Conservation (phyloP, 2,797 vertebrate species). For the Neosilurus hyrtlii region DNA sequence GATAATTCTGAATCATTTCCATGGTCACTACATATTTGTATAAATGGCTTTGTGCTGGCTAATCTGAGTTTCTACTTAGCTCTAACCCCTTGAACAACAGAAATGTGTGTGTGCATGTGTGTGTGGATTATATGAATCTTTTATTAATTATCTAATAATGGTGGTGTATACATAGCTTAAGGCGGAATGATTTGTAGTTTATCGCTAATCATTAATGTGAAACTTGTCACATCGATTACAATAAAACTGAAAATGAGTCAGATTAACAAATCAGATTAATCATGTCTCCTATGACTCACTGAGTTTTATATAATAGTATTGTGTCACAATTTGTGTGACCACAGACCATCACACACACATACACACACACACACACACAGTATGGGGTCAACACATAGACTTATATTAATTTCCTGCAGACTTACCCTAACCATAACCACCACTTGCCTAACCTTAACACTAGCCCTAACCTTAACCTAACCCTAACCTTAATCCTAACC, state of each 20-base stretch:
- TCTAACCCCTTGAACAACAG: not conserved
- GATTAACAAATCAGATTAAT: not conserved
- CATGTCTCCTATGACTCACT: not conserved
- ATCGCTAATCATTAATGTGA: not conserved
- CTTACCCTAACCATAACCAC: too few relatives aligned
- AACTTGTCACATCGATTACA: not conserved
- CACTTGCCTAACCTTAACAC: too few relatives aligned
- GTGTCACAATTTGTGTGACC: not conserved
- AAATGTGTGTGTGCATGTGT: not conserved
- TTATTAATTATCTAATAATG: not conserved
- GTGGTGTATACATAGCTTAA: not conserved
- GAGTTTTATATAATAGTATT: not conserved
- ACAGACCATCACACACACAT: not conserved
- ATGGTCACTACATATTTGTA: not conserved
- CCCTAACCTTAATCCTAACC: too few relatives aligned
- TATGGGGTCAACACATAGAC: too few relatives aligned
- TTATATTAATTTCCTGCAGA: too few relatives aligned
- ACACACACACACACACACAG: conserved; percentile 10
- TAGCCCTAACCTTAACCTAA: too few relatives aligned
- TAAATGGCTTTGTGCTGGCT: not conserved
- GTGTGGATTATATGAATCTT: not conserved
- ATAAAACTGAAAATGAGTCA: not conserved
- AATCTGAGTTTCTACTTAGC: not conserved
- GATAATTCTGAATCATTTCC: not conserved
- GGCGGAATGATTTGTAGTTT: not conserved